These are phyloP conservation scores for Chymomyza procnemis DNA, from an alignment of 2,888 invertebrate species.

Conservation along the genomic window DNA sequence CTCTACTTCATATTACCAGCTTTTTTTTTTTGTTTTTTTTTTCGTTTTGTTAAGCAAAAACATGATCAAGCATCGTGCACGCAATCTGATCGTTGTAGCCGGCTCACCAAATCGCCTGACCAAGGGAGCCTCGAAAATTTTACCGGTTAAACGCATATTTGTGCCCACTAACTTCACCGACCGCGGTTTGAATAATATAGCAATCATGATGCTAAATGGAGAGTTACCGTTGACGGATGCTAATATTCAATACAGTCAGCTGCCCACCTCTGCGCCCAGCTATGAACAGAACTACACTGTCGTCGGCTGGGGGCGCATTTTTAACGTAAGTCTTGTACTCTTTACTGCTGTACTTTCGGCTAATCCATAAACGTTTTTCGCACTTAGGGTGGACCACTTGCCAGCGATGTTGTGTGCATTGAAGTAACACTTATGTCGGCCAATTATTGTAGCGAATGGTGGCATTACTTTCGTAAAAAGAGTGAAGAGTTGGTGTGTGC, in stretches of 20 bases:
- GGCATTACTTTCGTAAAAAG: not conserved
- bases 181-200: not conserved
- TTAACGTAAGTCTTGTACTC: not conserved
- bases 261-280: not conserved
- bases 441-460: not conserved
- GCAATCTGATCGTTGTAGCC: not conserved
- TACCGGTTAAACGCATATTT: not conserved
- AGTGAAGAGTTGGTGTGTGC: conserved; percentile 50
- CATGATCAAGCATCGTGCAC: not conserved
- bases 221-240: not conserved
- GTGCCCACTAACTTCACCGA: not conserved
- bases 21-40: no score
- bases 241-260: not conserved
- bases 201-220: not conserved
- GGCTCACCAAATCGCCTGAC: not conserved
- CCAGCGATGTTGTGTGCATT: not conserved
- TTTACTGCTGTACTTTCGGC: not conserved
- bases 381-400: not conserved
- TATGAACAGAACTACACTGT: not conserved
- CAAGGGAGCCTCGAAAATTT: not conserved
- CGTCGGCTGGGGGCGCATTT: not conserved
- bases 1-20: no score
- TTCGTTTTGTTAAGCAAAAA: not conserved
- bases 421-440: not conserved
- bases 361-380: not conserved